These are phyloP conservation scores for Dasypus novemcinctus DNA, from an alignment of 2,113 vertebrate species.

Conservation along the genomic window DNA sequence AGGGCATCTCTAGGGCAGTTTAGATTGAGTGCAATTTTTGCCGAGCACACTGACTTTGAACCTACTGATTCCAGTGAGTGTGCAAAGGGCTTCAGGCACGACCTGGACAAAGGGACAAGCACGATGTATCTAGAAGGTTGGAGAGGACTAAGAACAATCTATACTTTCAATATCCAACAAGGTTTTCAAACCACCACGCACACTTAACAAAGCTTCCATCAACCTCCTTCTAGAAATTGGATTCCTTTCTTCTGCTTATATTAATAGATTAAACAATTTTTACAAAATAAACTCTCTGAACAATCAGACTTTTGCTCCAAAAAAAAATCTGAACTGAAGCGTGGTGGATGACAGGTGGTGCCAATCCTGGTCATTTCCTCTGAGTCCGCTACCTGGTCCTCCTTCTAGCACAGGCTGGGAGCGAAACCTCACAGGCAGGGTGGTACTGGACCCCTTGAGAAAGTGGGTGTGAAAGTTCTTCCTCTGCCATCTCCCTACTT, in stretches of 20 bases:
- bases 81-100: neutral
- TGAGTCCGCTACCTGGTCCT: neutral
- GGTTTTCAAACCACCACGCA: neutral
- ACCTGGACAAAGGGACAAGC: neutral
- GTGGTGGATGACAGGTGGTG: no score
- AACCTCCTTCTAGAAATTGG: neutral
- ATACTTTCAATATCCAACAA: neutral
- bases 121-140: rapidly evolving
- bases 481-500: neutral
- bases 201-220: neutral
- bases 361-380: neutral
- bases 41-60: neutral
- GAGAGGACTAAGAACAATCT: neutral
- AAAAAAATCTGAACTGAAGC: neutral
- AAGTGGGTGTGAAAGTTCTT: neutral
- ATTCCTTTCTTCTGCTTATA: neutral
- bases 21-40: neutral
- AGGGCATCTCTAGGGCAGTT: neutral
- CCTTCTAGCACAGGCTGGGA: neutral
- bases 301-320: neutral
- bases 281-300: neutral
- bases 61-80: neutral
- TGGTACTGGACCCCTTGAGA: neutral
- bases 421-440: rapidly evolving
- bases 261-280: neutral